Evolutionary conservation across 37 sponge, comb jelly and placozoan genomes (phyloP), one percentile per base, ranked within the genome.

Genomic region (Axinella damicornis): DNA sequence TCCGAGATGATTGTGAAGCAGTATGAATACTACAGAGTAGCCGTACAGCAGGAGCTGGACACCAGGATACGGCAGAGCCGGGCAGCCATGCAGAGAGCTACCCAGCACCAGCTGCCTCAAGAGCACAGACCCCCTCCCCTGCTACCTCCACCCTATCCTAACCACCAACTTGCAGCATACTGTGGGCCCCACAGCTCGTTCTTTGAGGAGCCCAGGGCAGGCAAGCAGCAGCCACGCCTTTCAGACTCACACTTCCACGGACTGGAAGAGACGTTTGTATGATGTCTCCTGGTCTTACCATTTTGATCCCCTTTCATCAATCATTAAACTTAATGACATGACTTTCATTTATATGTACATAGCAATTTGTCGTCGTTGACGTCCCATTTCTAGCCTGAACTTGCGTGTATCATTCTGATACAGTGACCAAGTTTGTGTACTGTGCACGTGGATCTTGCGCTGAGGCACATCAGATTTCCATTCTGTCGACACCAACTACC

Each of bases 21-120:
- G 19, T 89, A 74, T 25, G 97, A 97, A 77, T 90, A 95, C 79
- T 85, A 91, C 52, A 60, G 90, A 15, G 86, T 89, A 14, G 83
- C 89, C 2, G 36, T 95, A 0, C 84, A 81, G 40, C 84, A 91
- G 57, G 95, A 90, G 68, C 20, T 74, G 0, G 89, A 95, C 27
- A 69, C 67, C 13, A 53, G 81, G 59, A 20, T 37, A 12, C 33
- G 61, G 33, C 39, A 36, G 25, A 33, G 32, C 46, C 46, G 46
- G 46, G 46, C 46, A 46, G 46, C 46, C 46, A 31, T 18, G 25
- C 57, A 56, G 56, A 28, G 54, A 33, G 15, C 53, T 18, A 61
- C 11, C 2, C 19, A 56, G 57, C 54, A 2, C 0, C 27, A 74
- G 31, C 57, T 22, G 1, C 5, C 21, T 53, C 19, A 38, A 21